Evolutionary conservation across 2,113 vertebrate genomes (phyloP).

Genomic region (Strigops habroptila): DNA sequence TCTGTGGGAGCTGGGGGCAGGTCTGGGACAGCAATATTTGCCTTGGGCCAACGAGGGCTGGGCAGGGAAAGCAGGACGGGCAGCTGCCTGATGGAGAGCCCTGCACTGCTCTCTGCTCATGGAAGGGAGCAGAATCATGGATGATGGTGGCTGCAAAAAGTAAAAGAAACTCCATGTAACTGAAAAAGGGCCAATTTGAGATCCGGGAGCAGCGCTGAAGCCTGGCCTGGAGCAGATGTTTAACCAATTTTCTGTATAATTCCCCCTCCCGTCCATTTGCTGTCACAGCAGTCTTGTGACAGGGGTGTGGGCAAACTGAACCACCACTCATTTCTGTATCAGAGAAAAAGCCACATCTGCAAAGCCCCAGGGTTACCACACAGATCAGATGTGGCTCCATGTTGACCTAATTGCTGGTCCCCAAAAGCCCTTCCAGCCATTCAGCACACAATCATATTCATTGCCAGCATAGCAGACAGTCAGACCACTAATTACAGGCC

Average conservation of each 20-base stretch:
- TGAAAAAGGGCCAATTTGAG: not conserved
- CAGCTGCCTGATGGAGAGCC: not conserved
- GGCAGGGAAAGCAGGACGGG: not conserved
- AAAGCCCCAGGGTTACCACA: not conserved
- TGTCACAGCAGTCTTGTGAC: not conserved
- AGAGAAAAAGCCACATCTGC: not conserved
- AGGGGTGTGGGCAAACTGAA: not conserved
- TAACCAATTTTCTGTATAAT: not conserved
- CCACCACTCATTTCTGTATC: not conserved
- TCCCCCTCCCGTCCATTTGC: not conserved
- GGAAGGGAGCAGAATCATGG: not conserved
- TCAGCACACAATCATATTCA: not conserved
- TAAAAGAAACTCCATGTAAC: not conserved
- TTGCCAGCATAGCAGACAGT: constrained; percentile 1
- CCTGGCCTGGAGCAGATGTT: not conserved
- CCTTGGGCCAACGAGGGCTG: not conserved
- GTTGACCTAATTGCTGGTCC: not conserved
- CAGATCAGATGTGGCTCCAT: constrained; percentile 15
- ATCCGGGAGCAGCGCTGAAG: not conserved
- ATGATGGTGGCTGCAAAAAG: not conserved
- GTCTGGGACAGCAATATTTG: not conserved
- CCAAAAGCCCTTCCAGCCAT: not conserved
- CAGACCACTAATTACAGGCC: not conserved
- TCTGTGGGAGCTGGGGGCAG: not conserved
- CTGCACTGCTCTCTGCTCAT: not conserved